phyloP scores from a whole-genome alignment of 1,140 invertebrate genomes.

The Drosophila micromelanica region DNA sequence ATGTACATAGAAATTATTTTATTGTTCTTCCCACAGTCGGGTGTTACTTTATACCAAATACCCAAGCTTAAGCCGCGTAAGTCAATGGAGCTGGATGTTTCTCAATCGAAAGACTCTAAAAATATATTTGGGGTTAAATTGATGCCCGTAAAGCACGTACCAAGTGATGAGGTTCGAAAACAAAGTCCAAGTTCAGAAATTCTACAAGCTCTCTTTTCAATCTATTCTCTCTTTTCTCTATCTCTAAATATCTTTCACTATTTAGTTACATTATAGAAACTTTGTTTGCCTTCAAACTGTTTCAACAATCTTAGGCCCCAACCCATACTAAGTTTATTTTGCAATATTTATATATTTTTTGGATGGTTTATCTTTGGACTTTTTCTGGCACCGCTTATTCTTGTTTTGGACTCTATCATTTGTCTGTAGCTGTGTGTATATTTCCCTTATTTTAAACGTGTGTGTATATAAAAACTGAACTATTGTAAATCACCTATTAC shows the following conservation, averaged over 20 bases:
- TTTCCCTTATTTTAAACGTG: not conserved
- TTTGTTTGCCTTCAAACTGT: too few species aligned
- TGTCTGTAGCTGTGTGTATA: not conserved
- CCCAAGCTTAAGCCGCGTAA: constrained; percentile 34
- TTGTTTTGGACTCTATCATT: constrained; percentile 1
- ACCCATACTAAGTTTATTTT: not conserved
- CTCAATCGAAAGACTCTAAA: constrained; percentile 37
- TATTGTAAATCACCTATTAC: not conserved
- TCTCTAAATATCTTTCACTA: too few species aligned
- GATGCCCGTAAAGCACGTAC: constrained; percentile 42
- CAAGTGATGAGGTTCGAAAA: constrained; percentile 50
- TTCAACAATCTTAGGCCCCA: not conserved
- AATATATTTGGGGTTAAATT: constrained; percentile 64
- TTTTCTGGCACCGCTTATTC: constrained; percentile 1
- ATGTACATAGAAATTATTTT: not conserved
- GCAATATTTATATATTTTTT: not conserved
- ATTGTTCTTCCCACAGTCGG: constrained; percentile 36
- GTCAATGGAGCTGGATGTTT: constrained; percentile 5
- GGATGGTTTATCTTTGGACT: constrained; percentile 15
- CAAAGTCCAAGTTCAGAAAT: not conserved
- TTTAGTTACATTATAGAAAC: too few species aligned
- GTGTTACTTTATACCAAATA: constrained; percentile 37
- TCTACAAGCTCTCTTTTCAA: not conserved
- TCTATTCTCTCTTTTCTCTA: not conserved
- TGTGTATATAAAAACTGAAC: not conserved